These are phyloP conservation scores for Margaritifera margaritifera DNA, from an alignment of 2,888 invertebrate genomes.

Conservation along the genomic window DNA sequence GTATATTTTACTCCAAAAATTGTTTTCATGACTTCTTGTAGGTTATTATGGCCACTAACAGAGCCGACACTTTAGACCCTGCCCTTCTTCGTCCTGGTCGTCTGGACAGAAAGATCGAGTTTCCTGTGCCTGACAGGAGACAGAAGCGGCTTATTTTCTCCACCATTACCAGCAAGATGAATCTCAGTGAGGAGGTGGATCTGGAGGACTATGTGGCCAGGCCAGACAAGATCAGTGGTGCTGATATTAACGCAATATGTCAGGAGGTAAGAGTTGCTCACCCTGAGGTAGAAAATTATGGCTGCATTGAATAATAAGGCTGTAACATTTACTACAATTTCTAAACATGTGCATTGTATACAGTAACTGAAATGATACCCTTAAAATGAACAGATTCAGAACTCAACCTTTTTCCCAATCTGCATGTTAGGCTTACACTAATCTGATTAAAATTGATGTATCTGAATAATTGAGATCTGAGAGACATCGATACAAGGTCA, in stretches of 20 bases:
- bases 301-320: background rate
- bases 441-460: no score
- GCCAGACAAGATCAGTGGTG: constrained; percentile 98
- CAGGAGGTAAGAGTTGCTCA: constrained; percentile 81
- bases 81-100: constrained; percentile 95
- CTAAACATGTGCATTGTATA: background rate
- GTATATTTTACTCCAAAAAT: no score
- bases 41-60: constrained; percentile 95
- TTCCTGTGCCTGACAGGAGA: constrained; percentile 93
- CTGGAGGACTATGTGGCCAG: constrained; percentile 98
- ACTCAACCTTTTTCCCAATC: no score
- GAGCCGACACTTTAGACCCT: constrained; percentile 99
- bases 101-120: constrained; percentile 98
- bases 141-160: constrained; percentile 97
- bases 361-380: no score
- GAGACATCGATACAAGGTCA: no score
- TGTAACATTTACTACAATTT: background rate
- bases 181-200: constrained; percentile 94
- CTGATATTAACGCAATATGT: constrained; percentile 99
- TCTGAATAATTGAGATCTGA: no score
- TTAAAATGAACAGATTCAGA: no score
- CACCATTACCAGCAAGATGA: constrained; percentile 86
- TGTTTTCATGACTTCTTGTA: constrained; percentile 52
- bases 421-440: no score
- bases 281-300: background rate